Evolutionary conservation across 2,888 invertebrate genomes (phyloP), one percentile per base, ranked within the genome.

Genomic region (Ornithoptera alexandrae): DNA sequence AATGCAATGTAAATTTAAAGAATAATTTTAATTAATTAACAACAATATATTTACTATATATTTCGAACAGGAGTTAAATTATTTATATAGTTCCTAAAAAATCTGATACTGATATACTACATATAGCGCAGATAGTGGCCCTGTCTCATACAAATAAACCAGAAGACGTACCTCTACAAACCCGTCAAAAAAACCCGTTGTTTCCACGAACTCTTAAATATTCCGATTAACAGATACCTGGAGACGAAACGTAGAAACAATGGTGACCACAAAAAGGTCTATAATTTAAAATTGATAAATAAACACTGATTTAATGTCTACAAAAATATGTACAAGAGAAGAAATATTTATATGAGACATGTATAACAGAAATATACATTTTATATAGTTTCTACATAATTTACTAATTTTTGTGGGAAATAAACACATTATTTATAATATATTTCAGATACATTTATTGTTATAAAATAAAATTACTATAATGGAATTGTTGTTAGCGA

Each of bases 191-290:
- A 24, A 59, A 65, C 65, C 18, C 17, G 65, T 65, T 65, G 46
- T 46, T 59, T 65, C 46, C 65, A 46, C 42, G 58, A 58, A 18
- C 18, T 59, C 42, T 58, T 65, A 6, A 20, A 60, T 24, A 53
- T 53, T 56, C 67, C 61, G 42, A 67, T 67, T 67, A 67, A 62
- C 39, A n/a, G 39, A 57, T 67, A 62, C 62, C 42, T 42, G 57
- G 46, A n/a, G 7, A 20, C 57, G 20, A 50, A 50, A 50, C 15
- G 50, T 50, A 17, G 15, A 50, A 50, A 50, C 50, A 50, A 50
- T 50, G 18, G 50, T 5, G 18, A 18, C 5, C 18, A 50, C 3
- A 50, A 50, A 50, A 50, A 50, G 50, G 5, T 18, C 15, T 18
- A 50, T 50, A 18, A 22, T 22, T 22, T 22, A 22, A 22, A 22